A percentile compares a stretch with the other conserved stretches of the same genome.
phyloP scores from a whole-genome alignment of 53 echinoderm and acorn worm genomes.

The Henricia sp. region DNA sequence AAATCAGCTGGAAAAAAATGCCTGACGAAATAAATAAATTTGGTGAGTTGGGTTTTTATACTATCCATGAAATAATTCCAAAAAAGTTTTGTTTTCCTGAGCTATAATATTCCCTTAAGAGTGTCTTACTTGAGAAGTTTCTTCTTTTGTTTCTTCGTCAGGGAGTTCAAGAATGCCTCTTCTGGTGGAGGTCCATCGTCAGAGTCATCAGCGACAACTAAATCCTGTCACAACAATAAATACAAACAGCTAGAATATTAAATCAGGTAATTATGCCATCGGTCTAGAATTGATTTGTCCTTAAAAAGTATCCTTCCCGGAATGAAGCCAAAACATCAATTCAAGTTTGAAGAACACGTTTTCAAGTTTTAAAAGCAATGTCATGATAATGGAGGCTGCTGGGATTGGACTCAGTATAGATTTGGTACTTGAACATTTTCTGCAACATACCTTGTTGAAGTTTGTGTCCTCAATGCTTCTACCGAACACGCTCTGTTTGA shows the following conservation, averaged over 20 bases:
- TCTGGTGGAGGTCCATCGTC: slow-evolving; percentile 78
- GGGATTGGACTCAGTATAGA: too few species aligned
- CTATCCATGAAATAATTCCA: too few species aligned
- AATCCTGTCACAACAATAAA: slow-evolving; percentile 53
- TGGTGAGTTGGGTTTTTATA: too few species aligned
- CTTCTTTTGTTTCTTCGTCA: slow-evolving; percentile 95
- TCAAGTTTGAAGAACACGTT: not conserved
- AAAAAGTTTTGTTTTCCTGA: too few species aligned
- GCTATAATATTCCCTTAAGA: not conserved
- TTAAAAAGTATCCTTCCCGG: too few species aligned
- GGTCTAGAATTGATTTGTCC: too few species aligned
- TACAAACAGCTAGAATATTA: not conserved
- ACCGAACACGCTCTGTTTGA: slow-evolving; percentile 91
- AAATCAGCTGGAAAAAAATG: too few species aligned
- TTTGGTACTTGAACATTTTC: too few species aligned
- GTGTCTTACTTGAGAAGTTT: slow-evolving; percentile 93
- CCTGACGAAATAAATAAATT: too few species aligned
- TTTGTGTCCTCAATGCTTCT: slow-evolving; percentile 64
- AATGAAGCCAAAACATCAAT: too few species aligned
- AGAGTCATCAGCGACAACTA: slow-evolving; percentile 85
- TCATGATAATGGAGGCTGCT: not conserved
- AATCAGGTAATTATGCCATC: too few species aligned
- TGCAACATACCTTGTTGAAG: slow-evolving; percentile 68
- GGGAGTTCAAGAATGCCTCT: slow-evolving; percentile 85
- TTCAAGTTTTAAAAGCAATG: not conserved